phyloP scores from a whole-genome alignment of 2,113 vertebrate species.

The Phainopepla nitens region DNA sequence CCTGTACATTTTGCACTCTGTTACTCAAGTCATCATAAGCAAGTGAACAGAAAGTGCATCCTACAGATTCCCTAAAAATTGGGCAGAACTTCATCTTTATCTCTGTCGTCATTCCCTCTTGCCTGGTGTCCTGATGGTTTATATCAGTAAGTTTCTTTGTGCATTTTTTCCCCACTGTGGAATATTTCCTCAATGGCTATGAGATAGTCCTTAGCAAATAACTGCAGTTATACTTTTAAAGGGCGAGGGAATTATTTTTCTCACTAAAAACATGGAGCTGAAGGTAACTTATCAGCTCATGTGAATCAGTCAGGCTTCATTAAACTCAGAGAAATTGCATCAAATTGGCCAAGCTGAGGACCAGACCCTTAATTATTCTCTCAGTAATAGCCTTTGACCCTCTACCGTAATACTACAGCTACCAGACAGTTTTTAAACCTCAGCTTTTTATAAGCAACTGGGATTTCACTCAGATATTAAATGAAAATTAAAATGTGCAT shows the following conservation, averaged over 20 bases:
- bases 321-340: conserved; percentile 14
- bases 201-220: not conserved
- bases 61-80: not conserved
- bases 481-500: not conserved
- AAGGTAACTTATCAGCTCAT: not conserved
- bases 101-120: not conserved
- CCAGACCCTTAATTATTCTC: conserved; percentile 6
- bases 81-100: not conserved
- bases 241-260: not conserved
- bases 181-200: not conserved
- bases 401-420: not conserved
- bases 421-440: conserved; percentile 10
- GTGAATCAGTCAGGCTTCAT: conserved; percentile 21
- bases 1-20: not conserved
- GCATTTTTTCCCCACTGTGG: not conserved
- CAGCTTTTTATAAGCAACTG: not conserved
- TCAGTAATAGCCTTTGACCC: not conserved
- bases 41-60: not conserved
- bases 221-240: not conserved
- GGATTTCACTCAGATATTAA: conserved; percentile 34
- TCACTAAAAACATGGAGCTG: not conserved
- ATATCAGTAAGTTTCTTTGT: not conserved
- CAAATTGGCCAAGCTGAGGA: not conserved
- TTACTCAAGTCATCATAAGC: not conserved
- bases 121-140: not conserved